A percentile compares a stretch with the other conserved stretches of the same genome.
Evolutionary conservation across 2,797 vertebrate genomes (phyloP).

Genomic region (Gobionotothen gibberifrons): DNA sequence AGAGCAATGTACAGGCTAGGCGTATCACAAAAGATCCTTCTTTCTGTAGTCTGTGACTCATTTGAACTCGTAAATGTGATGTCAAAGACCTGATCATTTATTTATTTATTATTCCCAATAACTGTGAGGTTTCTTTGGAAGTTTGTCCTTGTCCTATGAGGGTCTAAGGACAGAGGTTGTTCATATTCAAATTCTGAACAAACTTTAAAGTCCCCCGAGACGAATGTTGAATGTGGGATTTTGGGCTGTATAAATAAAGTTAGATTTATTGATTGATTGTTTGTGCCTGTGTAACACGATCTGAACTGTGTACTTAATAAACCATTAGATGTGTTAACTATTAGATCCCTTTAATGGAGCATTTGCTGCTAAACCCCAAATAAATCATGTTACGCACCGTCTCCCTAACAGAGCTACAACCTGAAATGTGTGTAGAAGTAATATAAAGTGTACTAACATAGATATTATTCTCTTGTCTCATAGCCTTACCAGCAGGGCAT

Average conservation of each 20-base stretch:
- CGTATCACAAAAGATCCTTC: not conserved
- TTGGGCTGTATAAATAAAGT: too few relatives aligned
- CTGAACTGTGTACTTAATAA: slow-evolving; percentile 6
- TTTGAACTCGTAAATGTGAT: not conserved
- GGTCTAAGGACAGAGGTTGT: too few relatives aligned
- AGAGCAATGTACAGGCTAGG: not conserved
- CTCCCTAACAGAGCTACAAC: not conserved
- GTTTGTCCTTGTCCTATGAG: too few relatives aligned
- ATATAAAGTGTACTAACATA: not conserved
- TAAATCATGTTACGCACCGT: not conserved
- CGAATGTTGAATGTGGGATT: too few relatives aligned
- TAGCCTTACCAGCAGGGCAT: slow-evolving; percentile 88
- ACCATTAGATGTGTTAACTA: not conserved
- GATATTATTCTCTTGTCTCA: slow-evolving; percentile 8
- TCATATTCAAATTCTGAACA: too few relatives aligned
- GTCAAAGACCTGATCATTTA: not conserved
- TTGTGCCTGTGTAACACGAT: slow-evolving; percentile 4
- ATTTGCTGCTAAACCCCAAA: not conserved
- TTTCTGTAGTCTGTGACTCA: not conserved
- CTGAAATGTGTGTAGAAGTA: not conserved
- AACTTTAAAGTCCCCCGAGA: too few relatives aligned
- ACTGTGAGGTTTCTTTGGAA: too few relatives aligned
- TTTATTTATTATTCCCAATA: not conserved
- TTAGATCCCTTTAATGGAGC: not conserved
- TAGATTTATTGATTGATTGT: too few relatives aligned